A percentile compares a stretch with the other conserved stretches of the same genome.
phyloP scores from a whole-genome alignment of 2,888 invertebrate species.

The Anthoptus insignis region DNA sequence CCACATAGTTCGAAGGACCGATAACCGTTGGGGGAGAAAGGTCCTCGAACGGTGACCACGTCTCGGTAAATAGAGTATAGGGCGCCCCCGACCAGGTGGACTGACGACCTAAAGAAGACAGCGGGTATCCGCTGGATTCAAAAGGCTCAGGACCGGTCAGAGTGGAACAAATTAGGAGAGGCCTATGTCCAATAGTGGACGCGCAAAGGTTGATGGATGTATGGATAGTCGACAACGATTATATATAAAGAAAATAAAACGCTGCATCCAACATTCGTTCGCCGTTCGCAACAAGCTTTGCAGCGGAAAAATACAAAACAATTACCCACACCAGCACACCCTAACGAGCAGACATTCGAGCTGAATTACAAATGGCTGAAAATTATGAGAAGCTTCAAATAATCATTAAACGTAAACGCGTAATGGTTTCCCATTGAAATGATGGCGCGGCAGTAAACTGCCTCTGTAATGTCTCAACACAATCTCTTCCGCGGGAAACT shows the following conservation, averaged over 20 bases:
- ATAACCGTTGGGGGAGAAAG: too few relatives aligned
- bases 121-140: too few relatives aligned
- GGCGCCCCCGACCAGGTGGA: too few relatives aligned
- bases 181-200: too few relatives aligned
- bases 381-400: constrained; percentile 81
- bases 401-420: constrained; percentile 83
- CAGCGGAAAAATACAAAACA: constrained; percentile 61
- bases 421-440: constrained; percentile 82
- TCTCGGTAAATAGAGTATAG: too few relatives aligned
- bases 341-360: constrained; percentile 69
- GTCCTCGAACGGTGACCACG: too few relatives aligned
- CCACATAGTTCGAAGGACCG: too few relatives aligned
- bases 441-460: constrained; percentile 80
- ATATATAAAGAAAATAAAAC: constrained; percentile 6
- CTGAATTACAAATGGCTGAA: constrained; percentile 73
- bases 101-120: too few relatives aligned
- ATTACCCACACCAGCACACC: constrained; percentile 66
- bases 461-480: constrained; percentile 77
- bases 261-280: constrained; percentile 1
- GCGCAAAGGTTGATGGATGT: too few relatives aligned
- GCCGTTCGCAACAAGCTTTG: constrained; percentile 11
- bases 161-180: too few relatives aligned
- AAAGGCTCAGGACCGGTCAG: too few relatives aligned
- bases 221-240: too few relatives aligned
- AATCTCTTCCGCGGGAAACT: constrained; percentile 77